Evolutionary conservation across 2,797 vertebrate species (phyloP), one percentile per base, ranked within the genome.

Genomic region (Falco concolor): DNA sequence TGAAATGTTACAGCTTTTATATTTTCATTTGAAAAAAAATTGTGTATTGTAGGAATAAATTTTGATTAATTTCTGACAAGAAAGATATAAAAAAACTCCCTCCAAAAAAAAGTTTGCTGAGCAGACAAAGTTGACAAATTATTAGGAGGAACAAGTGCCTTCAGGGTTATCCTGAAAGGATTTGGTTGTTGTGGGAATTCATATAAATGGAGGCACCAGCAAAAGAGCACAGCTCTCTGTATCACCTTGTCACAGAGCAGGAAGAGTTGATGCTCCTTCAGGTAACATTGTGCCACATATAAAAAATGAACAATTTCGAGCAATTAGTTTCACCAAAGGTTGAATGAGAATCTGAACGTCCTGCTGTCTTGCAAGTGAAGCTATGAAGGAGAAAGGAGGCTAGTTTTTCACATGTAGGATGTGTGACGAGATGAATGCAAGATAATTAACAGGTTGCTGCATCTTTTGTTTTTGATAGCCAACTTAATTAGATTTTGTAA

Each of bases 221-320:
- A 61, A 70, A 74, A 89, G 38, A 64, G 30, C n/a, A 56, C 22
- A 89, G 57, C 6, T 74, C 42, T 74, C 49, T 89, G 4, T 59
- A 83, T 78, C 57, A 89, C 42, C 14, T 24, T 92, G 81, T 87
- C 84, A 93, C 61, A 68, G 5, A 8, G 3, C 44, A 65, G 75
- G 42, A 92, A 65, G 57, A 73, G 76, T 40, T 30, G 74, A 73
- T 70, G 65, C 27, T 96, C 92, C 92, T 92, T 76, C 82, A 93
- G 92, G 76, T 93, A 89, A 93, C 47, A 32, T 8, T 49, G 69
- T 88, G 82, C 64, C 90, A 92, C 36, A 47, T 38, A 72, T n/a
- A 63, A 96, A 93, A 92, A 92, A 92, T 54, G 45, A 84, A 23
- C 18, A 77, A 78, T 80, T 95, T 74, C 8, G 18, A 85, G 73